Base-by-base conservation (phyloP, 2,113 vertebrate genomes). In the Lates calcarifer region DNA sequence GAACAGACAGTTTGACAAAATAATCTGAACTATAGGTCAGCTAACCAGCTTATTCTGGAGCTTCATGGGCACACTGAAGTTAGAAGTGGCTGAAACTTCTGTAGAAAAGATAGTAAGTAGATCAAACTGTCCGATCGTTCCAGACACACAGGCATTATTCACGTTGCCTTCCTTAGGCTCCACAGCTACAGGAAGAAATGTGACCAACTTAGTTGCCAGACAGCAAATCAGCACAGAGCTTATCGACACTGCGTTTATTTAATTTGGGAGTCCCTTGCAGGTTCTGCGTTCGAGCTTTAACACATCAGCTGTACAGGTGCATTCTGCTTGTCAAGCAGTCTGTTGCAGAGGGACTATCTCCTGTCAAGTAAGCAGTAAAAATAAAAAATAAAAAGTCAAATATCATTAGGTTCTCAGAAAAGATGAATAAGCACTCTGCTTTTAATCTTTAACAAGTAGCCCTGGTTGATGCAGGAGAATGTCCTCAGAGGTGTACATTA, bases 401-500 rank as follows among this genome's bases (percentile, higher is more conserved):
- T 28, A 65, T 8, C 63, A 61, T 64, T 69, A 45, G 5, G 62
- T 43, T 39, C 20, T 51, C 6, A 39, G 74, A 74, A 74, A 81
- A 81, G 77, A 84, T 78, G 68, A 74, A 84, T 65, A 69, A 64
- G 77, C 81, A 26, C 39, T 41, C 9, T 15, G 37, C 29, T 76
- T 75, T 76, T 67, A 80, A 84, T 74, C 66, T 62, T 58, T 57
- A 43, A 77, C 35, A 26, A 77, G 57, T 65, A 49, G 49, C 51
- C 53, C 53, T 33, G 61, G 41, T 55, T 28, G 20, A 45, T 13
- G 5, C 70, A 18, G 55, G 47, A 73, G 43, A 41, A 55, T 1
- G 3, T 12, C 24, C 37, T 73, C 61, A 5, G 64, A 18, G 60
- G 66, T 74, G 47, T 17, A 35, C 49, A 41, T 67, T 62, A 43